These are phyloP conservation scores for Oxyteleia sp. DNA, from an alignment of 2,888 invertebrate genomes.

Conservation along the genomic window DNA sequence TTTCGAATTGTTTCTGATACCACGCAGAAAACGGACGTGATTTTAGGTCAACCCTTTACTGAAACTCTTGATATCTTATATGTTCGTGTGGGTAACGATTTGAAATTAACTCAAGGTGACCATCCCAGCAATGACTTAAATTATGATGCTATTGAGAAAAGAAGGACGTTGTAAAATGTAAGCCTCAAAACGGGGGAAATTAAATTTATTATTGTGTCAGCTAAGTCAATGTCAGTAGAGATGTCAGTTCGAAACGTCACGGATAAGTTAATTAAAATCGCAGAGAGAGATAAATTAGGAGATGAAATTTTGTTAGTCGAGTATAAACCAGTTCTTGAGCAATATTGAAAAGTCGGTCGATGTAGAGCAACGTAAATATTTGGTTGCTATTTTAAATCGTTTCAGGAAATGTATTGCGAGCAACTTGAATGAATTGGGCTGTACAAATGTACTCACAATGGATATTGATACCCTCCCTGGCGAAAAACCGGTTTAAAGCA, in stretches of 20 bases:
- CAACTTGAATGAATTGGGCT: slow-evolving; percentile 10
- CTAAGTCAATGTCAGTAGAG: too few relatives aligned
- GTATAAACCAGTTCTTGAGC: too few relatives aligned
- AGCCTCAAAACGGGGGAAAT: neutral
- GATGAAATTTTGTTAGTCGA: too few relatives aligned
- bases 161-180: neutral
- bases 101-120: slow-evolving; percentile 12
- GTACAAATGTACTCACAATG: slow-evolving; percentile 8
- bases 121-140: too few relatives aligned
- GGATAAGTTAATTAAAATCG: too few relatives aligned
- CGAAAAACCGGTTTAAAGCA: neutral
- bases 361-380: neutral
- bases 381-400: neutral
- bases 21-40: neutral
- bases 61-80: neutral
- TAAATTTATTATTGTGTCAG: slow-evolving; percentile 11
- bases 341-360: neutral
- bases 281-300: too few relatives aligned
- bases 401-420: slow-evolving; percentile 18
- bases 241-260: too few relatives aligned
- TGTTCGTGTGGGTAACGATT: neutral
- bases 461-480: neutral
- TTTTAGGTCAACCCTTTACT: slow-evolving; percentile 7
- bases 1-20: slow-evolving; percentile 24
- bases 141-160: too few relatives aligned